A percentile compares a stretch with the other conserved stretches of the same genome.
Evolutionary conservation across 1,140 invertebrate species (phyloP).

Genomic region (Pseudomyrmex sp.): DNA sequence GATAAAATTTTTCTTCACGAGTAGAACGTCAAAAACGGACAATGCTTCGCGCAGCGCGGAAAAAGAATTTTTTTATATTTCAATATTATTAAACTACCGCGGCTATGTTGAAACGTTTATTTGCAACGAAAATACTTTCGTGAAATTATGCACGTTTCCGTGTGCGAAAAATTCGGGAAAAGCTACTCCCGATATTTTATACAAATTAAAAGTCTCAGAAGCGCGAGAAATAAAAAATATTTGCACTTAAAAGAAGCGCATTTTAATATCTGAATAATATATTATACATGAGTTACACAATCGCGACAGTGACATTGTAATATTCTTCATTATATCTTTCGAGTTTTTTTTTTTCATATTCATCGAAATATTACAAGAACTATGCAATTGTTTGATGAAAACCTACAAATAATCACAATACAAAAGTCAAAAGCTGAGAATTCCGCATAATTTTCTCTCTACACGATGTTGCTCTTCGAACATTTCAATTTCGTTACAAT

Average conservation of each 20-base stretch:
- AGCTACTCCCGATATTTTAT: conserved; percentile 20
- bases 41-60: conserved; percentile 37
- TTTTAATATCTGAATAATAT: background rate
- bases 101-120: conserved; percentile 16
- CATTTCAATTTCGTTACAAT: background rate
- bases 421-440: background rate
- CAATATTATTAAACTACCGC: conserved; percentile 44
- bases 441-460: background rate
- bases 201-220: conserved; percentile 10
- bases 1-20: conserved; percentile 54
- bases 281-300: background rate
- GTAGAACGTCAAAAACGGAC: conserved; percentile 33
- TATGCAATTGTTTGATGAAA: no score
- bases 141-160: background rate
- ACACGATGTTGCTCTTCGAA: background rate
- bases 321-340: background rate
- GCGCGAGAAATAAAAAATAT: background rate
- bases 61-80: conserved; percentile 45
- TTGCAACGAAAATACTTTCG: conserved; percentile 22
- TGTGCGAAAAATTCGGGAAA: background rate
- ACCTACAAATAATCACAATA: background rate
- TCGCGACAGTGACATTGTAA: background rate
- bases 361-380: background rate
- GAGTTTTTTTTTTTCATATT: background rate
- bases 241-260: no score